Percentiles rank a stretch among this genome's conserved stretches.
These are phyloP conservation scores for Cynopterus brachyotis DNA, from an alignment of 2,113 vertebrate genomes.

Conservation along the genomic window DNA sequence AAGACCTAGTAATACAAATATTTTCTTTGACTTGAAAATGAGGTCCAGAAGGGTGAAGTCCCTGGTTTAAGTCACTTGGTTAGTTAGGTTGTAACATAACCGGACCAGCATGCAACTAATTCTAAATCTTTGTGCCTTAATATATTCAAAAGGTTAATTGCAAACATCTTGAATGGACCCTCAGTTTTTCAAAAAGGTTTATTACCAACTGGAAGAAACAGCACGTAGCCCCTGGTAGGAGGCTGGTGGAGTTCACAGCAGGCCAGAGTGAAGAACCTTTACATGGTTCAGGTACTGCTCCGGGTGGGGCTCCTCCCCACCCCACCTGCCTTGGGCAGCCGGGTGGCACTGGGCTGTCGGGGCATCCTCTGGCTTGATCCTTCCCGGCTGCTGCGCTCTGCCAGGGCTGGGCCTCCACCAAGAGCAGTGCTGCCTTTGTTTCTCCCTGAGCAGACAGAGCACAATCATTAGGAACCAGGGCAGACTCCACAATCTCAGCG, in stretches of 20 bases:
- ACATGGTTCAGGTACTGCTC: slow-evolving; percentile 16
- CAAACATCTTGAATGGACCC: background rate
- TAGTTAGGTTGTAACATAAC: background rate
- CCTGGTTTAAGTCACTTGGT: background rate
- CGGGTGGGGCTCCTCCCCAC: slow-evolving; percentile 58
- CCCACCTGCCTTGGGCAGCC: slow-evolving; percentile 62
- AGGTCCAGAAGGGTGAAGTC: background rate
- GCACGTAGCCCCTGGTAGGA: accelerated
- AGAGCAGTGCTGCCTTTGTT: slow-evolving; percentile 49
- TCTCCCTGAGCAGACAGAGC: slow-evolving; percentile 59
- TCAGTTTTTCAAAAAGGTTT: background rate
- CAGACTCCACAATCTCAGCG: background rate
- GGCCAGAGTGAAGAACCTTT: background rate
- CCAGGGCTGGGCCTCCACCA: background rate
- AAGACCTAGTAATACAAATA: background rate
- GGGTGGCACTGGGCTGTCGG: slow-evolving; percentile 72
- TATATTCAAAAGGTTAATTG: background rate
- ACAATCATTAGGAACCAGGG: background rate
- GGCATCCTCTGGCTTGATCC: slow-evolving; percentile 72
- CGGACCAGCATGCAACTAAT: background rate
- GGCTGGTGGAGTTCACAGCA: background rate
- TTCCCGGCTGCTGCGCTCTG: slow-evolving; percentile 58
- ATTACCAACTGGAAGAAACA: background rate
- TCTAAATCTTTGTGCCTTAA: background rate
- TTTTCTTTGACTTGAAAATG: background rate